Conservation (phyloP, 2,797 vertebrate genomes). For the Chelon labrosus region DNA sequence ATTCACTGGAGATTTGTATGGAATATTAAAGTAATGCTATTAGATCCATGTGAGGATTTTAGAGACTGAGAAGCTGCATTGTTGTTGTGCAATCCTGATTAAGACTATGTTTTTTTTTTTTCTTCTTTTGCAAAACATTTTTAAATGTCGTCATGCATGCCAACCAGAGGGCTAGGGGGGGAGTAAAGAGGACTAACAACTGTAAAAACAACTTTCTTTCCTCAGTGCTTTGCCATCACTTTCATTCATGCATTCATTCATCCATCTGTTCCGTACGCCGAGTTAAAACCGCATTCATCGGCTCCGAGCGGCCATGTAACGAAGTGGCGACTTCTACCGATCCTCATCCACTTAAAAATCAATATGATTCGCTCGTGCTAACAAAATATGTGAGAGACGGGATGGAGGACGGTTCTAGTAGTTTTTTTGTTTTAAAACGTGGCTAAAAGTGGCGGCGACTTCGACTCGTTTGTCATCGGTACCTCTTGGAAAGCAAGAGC, state of each 20-base stretch:
- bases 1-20: constrained; percentile 15
- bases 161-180: constrained; percentile 3
- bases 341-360: constrained; percentile 55
- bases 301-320: constrained; percentile 27
- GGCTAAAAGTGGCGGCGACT: constrained; percentile 36
- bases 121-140: constrained; percentile 8
- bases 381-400: constrained; percentile 29
- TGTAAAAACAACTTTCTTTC: background rate
- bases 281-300: background rate
- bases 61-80: constrained; percentile 13
- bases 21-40: constrained; percentile 22
- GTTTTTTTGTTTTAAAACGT: constrained; percentile 48
- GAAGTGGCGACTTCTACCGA: constrained; percentile 29
- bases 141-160: constrained; percentile 43
- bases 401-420: constrained; percentile 31
- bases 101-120: background rate
- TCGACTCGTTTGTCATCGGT: constrained; percentile 40
- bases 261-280: background rate
- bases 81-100: constrained; percentile 31
- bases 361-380: constrained; percentile 69
- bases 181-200: constrained; percentile 5
- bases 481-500: constrained; percentile 40
- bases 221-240: constrained; percentile 14
- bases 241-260: constrained; percentile 11
- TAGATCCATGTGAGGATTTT: constrained; percentile 19